Evolutionary conservation across 2,113 vertebrate genomes (phyloP), one percentile per base, ranked within the genome.

Genomic region (Hemiprocne comata): DNA sequence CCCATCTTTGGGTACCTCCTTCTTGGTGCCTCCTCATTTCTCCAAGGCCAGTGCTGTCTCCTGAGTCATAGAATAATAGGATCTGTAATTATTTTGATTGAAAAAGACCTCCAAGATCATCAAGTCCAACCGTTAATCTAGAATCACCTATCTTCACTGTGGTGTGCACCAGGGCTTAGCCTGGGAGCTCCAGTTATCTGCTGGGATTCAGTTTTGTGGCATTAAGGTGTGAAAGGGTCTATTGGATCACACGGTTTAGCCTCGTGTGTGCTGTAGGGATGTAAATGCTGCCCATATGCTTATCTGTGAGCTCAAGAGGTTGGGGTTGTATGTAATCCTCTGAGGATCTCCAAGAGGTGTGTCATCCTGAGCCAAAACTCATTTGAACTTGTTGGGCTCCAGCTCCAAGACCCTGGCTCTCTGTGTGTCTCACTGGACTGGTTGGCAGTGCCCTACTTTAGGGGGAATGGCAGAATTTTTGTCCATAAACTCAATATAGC

Each of bases 171-270:
- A 48, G 44, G 19, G 46, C 5, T 44, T 20, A 38, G 26, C 44
- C 46, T 53, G 1, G 2, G 25, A 60, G 72, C 69, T 51, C 60
- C 34, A 15, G 34, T 53, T 54, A 16, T 10, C 57, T 2, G 1
- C 42, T 62, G 69, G 55, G 64, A 20, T 50, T 79, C 3, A 1
- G 48, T 70, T 18, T 13, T 13, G 9, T 72, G 48, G 33, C 40
- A n/a, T 85, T 85, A 72, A 21, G 38, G 53, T 61, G 24, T 0
- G 3, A 55, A 84, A 66, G 46, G 12, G 12, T 17, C 57, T 42
- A 0, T 69, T 17, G 11, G 29, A 40, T 79, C 42, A 6, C 0
- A 3, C 15, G 1, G 2, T 40, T 76, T 58, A 31, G 17, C 40
- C 28, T 76, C 24, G 25, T 2, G 1, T 36, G 31, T 69, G 38